A percentile compares a stretch with the other conserved stretches of the same genome.
These are phyloP conservation scores for Epizoanthus scotinus DNA, from an alignment of 92 coral and sea anemone genomes.

Conservation along the genomic window DNA sequence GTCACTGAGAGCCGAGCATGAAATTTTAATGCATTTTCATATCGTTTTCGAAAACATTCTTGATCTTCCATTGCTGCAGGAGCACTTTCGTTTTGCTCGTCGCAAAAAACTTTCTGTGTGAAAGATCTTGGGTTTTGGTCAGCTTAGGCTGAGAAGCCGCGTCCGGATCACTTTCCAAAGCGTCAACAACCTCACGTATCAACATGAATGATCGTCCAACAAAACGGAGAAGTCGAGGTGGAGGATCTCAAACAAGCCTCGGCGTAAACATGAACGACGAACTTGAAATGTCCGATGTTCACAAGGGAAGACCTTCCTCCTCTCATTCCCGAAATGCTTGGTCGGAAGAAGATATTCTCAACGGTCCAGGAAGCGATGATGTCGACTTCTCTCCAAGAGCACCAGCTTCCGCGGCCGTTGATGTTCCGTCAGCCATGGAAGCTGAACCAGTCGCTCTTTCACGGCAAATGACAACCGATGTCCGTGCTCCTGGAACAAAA, in stretches of 20 bases:
- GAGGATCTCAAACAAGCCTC: conserved; percentile 94
- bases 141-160: conserved; percentile 8
- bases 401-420: conserved; percentile 94
- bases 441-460: conserved; percentile 88
- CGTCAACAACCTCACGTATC: not conserved
- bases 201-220: conserved; percentile 63
- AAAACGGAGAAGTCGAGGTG: conserved; percentile 73
- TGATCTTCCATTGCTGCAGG: conserved; percentile 28
- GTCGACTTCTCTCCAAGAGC: conserved; percentile 88
- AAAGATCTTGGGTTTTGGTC: not conserved
- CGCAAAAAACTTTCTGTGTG: not conserved
- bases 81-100: not conserved
- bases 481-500: conserved; percentile 90
- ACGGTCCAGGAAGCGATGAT: conserved; percentile 86
- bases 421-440: conserved; percentile 95
- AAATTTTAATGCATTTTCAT: conserved; percentile 27
- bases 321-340: conserved; percentile 91
- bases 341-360: conserved; percentile 85
- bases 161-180: not conserved
- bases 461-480: conserved; percentile 87
- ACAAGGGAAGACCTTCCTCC: conserved; percentile 76
- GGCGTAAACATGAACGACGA: conserved; percentile 85
- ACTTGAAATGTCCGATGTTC: conserved; percentile 86
- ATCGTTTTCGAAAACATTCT: conserved; percentile 34
- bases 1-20: conserved; percentile 23